Evolutionary conservation across 2,888 invertebrate species (phyloP), one percentile per base, ranked within the genome.

Genomic region (Trachelus stipa): DNA sequence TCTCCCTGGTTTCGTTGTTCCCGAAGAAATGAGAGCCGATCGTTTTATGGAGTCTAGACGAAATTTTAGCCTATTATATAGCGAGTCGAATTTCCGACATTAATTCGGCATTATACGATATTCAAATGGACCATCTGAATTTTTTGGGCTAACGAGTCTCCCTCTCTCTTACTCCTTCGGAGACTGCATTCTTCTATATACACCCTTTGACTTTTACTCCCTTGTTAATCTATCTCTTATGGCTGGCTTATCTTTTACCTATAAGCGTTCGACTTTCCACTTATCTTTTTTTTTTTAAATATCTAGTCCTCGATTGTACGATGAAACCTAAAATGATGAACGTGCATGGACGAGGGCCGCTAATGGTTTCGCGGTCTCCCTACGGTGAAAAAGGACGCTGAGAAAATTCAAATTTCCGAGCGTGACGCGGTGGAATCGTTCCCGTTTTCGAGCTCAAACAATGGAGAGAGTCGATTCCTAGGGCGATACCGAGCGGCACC

Each of bases 101-200:
- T 91, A 90, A 90, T 89, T 90, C 88, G 88, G 88, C 89, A 90
- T 90, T 90, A 90, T 90, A 88, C 89, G 89, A 90, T 90, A 90
- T 91, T 91, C 90, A 91, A 91, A 91, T 91, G 86, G 87, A 85
- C 89, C 86, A 85, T 86, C 86, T 88, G 87, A 88, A 89, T 90
- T 89, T 86, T 88, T 86, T 80, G 84, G 84, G 86, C 84, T 89
- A 89, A 90, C 88, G 87, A 89, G 89, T 79, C 81, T 82, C 85
- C 84, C 82, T 77, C 83, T 78, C 81, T 76, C 23, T 34, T 35
- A 11, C 23, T n/a, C 34, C 37, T 23, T 74, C 74, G 2, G 35
- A 6, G 15, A 6, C 15, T 56, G 56, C 23, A 56, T 56, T 56
- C 56, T 23, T 56, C 9, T 9, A 2, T 23, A 23, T 40, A 23